Evolutionary conservation across 2,888 invertebrate species (phyloP), one percentile per base, ranked within the genome.

Genomic region (Melinaea menophilus): DNA sequence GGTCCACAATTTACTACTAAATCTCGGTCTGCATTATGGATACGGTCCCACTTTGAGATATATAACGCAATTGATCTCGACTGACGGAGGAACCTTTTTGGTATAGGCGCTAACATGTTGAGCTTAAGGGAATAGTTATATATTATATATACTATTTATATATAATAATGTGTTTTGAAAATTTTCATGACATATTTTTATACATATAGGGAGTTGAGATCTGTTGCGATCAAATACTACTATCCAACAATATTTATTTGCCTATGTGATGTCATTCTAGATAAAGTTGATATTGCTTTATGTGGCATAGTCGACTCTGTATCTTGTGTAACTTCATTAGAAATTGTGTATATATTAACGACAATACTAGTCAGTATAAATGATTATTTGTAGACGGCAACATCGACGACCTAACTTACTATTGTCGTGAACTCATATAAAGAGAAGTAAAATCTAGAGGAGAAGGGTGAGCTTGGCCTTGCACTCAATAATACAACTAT

Each of bases 21-120:
- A 31, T 51, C 51, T 31, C 22, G 9, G 51, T 51, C 51, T 22
- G 22, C 58, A 59, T 59, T 59, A 55, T 41, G 45, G 34, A 35
- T 59, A 55, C 55, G 59, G 55, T 59, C 55, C 7, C 59, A 45
- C 41, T 59, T 31, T 54, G 41, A 54, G 59, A 59, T 51, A 55
- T 55, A 55, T 55, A 51, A 31, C 31, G 31, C 31, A 22, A 51
- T 31, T 51, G 31, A 31, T 51, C 51, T 31, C 51, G 31, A 51
- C 22, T 31, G 51, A 51, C 7, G 31, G 5, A 31, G 7, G 31
- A 51, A 31, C 51, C 31, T 11, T 51, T 51, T 51, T 51, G 11
- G 51, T 31, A 51, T 9, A 51, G 9, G 31, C 11, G 11, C 51
- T 22, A 51, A 51, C 51, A 22, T 31, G 41, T 31, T 31, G 22